Evolutionary conservation across 2,113 vertebrate species (phyloP).

Genomic region (Melanostigma gelatinosum): DNA sequence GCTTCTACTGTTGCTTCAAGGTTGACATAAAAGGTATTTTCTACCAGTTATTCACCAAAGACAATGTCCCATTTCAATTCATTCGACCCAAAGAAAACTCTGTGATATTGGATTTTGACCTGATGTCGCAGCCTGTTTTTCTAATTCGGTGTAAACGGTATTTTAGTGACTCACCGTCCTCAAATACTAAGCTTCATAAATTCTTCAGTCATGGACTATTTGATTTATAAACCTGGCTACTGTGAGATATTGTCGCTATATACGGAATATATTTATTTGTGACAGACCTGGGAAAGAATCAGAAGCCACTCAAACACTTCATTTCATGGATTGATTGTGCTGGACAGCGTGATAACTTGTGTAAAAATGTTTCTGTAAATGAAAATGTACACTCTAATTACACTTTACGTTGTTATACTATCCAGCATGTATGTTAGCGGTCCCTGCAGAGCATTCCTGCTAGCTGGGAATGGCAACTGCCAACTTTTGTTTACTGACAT

Average conservation of each 20-base stretch:
- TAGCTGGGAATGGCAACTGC: slow-evolving; percentile 21
- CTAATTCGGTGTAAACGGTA: not conserved
- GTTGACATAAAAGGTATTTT: slow-evolving; percentile 10
- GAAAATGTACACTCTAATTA: slow-evolving; percentile 5
- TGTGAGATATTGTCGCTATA: slow-evolving; percentile 52
- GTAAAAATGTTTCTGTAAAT: slow-evolving; percentile 33
- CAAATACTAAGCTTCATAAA: slow-evolving; percentile 14
- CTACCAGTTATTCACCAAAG: slow-evolving; percentile 12
- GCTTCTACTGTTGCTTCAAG: slow-evolving; percentile 10
- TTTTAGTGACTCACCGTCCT: slow-evolving; percentile 13
- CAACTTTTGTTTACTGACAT: not conserved
- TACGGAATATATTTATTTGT: slow-evolving; percentile 71
- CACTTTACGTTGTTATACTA: slow-evolving; percentile 19
- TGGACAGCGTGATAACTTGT: slow-evolving; percentile 15
- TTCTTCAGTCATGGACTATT: slow-evolving; percentile 13
- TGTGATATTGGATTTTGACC: slow-evolving; percentile 1
- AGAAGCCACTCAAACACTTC: slow-evolving; percentile 38
- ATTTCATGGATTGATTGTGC: slow-evolving; percentile 17
- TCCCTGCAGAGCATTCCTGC: not conserved
- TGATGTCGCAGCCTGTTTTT: not conserved
- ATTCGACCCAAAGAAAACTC: not conserved
- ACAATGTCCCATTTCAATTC: slow-evolving; percentile 3
- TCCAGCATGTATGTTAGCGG: slow-evolving; percentile 3
- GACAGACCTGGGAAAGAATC: slow-evolving; percentile 45
- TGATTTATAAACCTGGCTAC: slow-evolving; percentile 34